phyloP scores from a whole-genome alignment of 2,113 vertebrate species.

The Nanorana parkeri region DNA sequence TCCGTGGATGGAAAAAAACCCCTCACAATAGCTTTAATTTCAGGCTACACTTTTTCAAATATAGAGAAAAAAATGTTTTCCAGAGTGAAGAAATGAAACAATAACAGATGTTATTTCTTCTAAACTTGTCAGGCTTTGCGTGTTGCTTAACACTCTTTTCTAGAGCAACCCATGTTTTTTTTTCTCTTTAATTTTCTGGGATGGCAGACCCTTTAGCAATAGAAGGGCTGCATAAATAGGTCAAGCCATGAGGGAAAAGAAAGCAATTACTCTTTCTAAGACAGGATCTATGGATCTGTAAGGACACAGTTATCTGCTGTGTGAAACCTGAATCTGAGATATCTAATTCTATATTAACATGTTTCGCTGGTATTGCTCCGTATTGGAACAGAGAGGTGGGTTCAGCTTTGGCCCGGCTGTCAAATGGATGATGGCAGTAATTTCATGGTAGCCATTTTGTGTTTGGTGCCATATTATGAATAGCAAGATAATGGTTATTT shows the following conservation, averaged over 20 bases:
- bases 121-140: conserved; percentile 10
- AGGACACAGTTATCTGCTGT: background rate
- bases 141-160: background rate
- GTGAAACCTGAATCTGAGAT: background rate
- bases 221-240: conserved; percentile 37
- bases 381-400: conserved; percentile 4
- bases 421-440: conserved; percentile 28
- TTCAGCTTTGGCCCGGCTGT: conserved; percentile 32
- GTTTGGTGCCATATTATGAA: conserved; percentile 25
- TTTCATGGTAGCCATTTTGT: conserved; percentile 33
- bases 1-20: conserved; percentile 20
- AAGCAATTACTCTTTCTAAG: conserved; percentile 35
- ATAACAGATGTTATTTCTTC: conserved; percentile 48
- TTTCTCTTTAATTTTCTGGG: background rate
- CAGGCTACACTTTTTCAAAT: conserved; percentile 32
- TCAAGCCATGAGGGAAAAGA: conserved; percentile 27
- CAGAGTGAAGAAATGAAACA: conserved; percentile 38
- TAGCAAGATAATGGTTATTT: conserved; percentile 12
- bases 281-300: conserved; percentile 18
- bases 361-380: conserved; percentile 24
- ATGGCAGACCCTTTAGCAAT: background rate
- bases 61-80: conserved; percentile 4
- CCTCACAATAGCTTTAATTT: conserved; percentile 54
- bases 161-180: background rate
- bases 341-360: conserved; percentile 6